Evolutionary conservation across 2,888 invertebrate species (phyloP), one percentile per base, ranked within the genome.

Genomic region (Eupithecia vulgata): DNA sequence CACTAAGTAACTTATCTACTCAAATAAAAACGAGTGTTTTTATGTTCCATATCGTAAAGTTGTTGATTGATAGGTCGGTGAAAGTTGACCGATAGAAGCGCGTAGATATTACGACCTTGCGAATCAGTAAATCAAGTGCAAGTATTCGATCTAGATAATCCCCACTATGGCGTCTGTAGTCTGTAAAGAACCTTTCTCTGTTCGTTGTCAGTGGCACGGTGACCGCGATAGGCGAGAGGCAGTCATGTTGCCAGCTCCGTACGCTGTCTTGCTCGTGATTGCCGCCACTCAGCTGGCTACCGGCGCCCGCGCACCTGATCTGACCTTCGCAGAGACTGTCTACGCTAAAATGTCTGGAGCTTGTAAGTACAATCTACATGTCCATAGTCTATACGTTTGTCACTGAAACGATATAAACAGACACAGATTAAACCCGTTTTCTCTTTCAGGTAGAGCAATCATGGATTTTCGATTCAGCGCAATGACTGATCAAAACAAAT

Each of bases 191-290:
- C 94, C 93, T 93, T 92, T 93, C 93, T 92, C 93, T 92, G 82
- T 80, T 81, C 79, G 81, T 86, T 85, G 89, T 84, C 91, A 92
- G 92, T 92, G 93, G 88, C 91, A 92, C 85, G 90, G 92, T 92
- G 91, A 90, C 93, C 92, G 93, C 89, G 91, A 87, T 87, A 82
- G 86, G 87, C 85, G 85, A 86, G 87, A 89, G 89, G 88, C 90
- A 71, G 71, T 88, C 89, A 93, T 93, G 93, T 86, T 84, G 66
- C 70, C 76, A 65, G 74, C 68, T 70, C 17, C 68, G 81, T 83
- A 83, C 81, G 83, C 80, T 78, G 80, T 85, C 71, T 84, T 87
- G 82, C 83, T 88, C 77, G 79, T 87, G 83, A 81, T 89, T 78
- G 83, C 78, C 77, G 81, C 82, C 77, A 84, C 79, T 79, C 80